Evolutionary conservation across 2,113 vertebrate genomes (phyloP).

Genomic region (Progne subis): DNA sequence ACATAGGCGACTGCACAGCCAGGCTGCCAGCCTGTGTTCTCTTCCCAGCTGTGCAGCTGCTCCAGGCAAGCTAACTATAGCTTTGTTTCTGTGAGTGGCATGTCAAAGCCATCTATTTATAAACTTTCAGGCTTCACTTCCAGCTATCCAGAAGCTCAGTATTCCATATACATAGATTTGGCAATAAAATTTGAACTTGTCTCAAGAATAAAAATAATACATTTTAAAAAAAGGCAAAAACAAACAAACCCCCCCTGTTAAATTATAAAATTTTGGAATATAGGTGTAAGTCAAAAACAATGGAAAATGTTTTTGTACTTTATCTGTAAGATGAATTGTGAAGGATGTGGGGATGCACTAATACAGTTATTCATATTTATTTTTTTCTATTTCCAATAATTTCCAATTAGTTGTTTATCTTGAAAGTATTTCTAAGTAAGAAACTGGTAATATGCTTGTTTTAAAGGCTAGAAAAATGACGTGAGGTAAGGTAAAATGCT

Average conservation of each 20-base stretch:
- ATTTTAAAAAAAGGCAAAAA: background rate
- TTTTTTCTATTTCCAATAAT: background rate
- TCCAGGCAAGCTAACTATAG: constrained; percentile 40
- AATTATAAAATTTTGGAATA: background rate
- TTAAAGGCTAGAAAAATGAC: background rate
- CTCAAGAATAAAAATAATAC: background rate
- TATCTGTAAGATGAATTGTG: background rate
- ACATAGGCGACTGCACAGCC: background rate
- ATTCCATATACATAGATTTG: background rate
- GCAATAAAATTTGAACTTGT: background rate
- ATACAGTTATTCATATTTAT: background rate
- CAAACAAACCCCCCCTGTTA: rapidly evolving
- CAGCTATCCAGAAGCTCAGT: background rate
- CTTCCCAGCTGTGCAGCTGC: constrained; percentile 35
- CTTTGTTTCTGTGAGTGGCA: constrained; percentile 37
- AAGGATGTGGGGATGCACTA: background rate
- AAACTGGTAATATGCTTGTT: background rate
- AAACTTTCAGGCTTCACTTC: constrained; percentile 11
- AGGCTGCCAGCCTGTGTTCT: background rate
- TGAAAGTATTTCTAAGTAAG: background rate
- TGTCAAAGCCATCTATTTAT: constrained; percentile 59
- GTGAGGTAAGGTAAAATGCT: background rate
- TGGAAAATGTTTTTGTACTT: background rate
- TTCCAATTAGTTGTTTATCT: background rate
- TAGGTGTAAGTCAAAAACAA: background rate